Evolutionary conservation across 2,113 vertebrate species (phyloP).

Genomic region (Toxotes jaculatrix): DNA sequence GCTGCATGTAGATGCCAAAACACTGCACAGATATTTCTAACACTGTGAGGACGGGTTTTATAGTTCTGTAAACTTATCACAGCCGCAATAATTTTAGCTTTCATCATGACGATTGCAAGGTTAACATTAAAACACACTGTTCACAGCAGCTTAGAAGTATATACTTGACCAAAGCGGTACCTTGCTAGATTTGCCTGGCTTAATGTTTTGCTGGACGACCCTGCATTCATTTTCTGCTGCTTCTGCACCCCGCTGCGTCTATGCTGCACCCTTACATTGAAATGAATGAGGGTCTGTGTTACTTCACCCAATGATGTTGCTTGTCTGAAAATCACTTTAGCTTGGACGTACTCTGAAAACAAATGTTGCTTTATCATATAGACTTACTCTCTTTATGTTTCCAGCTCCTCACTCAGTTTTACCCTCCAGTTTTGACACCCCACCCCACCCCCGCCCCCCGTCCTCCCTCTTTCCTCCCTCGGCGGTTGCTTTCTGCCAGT

Average conservation of each 20-base stretch:
- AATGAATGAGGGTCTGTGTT: slow-evolving; percentile 4
- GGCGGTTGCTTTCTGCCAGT: slow-evolving; percentile 76
- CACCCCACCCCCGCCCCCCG: slow-evolving; percentile 17
- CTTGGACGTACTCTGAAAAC: neutral
- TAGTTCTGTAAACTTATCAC: neutral
- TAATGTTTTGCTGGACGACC: neutral
- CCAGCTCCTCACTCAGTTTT: slow-evolving; percentile 27
- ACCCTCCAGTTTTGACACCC: slow-evolving; percentile 32
- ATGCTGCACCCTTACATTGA: neutral
- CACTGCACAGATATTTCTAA: neutral
- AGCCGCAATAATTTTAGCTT: neutral
- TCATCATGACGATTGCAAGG: neutral
- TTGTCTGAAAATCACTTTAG: slow-evolving; percentile 9
- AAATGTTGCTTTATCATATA: slow-evolving; percentile 42
- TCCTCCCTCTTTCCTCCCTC: slow-evolving; percentile 55
- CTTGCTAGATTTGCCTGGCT: neutral
- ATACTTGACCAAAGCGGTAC: neutral
- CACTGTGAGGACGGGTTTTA: neutral
- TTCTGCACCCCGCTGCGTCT: neutral
- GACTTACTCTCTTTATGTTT: slow-evolving; percentile 15
- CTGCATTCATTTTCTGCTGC: too few relatives aligned
- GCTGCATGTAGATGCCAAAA: neutral
- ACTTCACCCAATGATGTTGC: neutral
- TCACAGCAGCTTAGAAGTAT: neutral
- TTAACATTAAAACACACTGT: neutral